Conservation (phyloP, 2,888 invertebrate genomes). For the Xestia ashworthii region DNA sequence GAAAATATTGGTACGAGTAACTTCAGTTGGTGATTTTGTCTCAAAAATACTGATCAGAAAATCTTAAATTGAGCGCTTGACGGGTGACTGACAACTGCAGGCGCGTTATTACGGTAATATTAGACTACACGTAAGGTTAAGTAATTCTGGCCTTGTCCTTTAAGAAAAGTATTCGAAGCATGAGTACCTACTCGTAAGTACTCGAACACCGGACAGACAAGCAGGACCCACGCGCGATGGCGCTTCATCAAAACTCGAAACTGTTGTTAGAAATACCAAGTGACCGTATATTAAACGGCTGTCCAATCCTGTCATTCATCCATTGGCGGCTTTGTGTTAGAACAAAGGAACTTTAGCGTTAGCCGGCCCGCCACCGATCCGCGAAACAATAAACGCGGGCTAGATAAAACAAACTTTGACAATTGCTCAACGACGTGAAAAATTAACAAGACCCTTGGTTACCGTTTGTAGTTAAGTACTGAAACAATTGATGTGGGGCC, state of each 20-base stretch:
- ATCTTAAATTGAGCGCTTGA: neutral
- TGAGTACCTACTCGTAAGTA: slow-evolving; percentile 1
- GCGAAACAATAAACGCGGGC: slow-evolving; percentile 56
- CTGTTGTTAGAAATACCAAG: slow-evolving; percentile 57
- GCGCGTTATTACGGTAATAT: neutral
- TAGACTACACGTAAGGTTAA: slow-evolving; percentile 11
- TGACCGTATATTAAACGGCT: slow-evolving; percentile 45
- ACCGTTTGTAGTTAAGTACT: slow-evolving; percentile 54
- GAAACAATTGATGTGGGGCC: slow-evolving; percentile 47
- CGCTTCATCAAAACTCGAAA: slow-evolving; percentile 49
- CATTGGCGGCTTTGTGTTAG: slow-evolving; percentile 55
- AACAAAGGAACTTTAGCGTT: slow-evolving; percentile 61
- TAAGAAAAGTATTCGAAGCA: slow-evolving; percentile 37
- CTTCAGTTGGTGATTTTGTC: neutral
- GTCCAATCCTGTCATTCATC: slow-evolving; percentile 51
- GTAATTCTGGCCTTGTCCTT: slow-evolving; percentile 36
- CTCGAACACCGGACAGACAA: slow-evolving; percentile 10
- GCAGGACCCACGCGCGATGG: slow-evolving; percentile 4
- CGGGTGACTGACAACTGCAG: neutral
- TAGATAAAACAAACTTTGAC: slow-evolving; percentile 65
- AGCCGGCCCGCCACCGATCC: slow-evolving; percentile 41
- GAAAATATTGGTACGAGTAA: neutral
- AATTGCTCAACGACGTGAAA: slow-evolving; percentile 64
- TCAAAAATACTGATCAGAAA: neutral
- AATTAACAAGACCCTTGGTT: slow-evolving; percentile 64